phyloP scores from a whole-genome alignment of 2,797 vertebrate genomes.

The Sebastes reedi region DNA sequence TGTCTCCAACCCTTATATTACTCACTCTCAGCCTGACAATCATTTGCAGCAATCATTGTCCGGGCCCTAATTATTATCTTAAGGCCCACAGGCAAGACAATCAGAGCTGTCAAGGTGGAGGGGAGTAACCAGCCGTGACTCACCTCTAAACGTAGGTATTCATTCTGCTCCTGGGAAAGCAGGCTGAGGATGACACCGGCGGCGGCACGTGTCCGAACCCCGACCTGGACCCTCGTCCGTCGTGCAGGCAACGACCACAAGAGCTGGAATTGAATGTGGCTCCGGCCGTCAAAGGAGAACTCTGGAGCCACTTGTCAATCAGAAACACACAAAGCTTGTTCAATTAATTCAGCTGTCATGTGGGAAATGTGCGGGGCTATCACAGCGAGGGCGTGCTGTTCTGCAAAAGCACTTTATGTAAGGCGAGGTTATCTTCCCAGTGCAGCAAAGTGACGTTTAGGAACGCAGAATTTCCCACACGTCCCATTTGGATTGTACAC shows the following conservation, averaged over 20 bases:
- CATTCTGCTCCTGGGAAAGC: conserved; percentile 83
- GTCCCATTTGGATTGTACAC: conserved; percentile 1
- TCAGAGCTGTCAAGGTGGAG: conserved; percentile 48
- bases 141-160: conserved; percentile 90
- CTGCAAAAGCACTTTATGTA: conserved; percentile 32
- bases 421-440: conserved; percentile 49
- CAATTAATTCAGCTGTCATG: conserved; percentile 62
- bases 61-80: conserved; percentile 48
- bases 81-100: conserved; percentile 59
- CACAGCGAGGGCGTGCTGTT: conserved; percentile 4
- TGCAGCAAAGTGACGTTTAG: conserved; percentile 11
- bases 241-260: conserved; percentile 74
- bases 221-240: conserved; percentile 79
- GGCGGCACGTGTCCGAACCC: conserved; percentile 84
- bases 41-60: conserved; percentile 58
- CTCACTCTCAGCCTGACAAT: conserved; percentile 66
- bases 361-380: conserved; percentile 33
- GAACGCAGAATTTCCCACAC: conserved; percentile 4
- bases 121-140: conserved; percentile 46
- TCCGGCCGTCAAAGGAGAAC: conserved; percentile 86
- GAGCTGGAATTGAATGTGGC: conserved; percentile 87
- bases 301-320: conserved; percentile 82
- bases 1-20: conserved; percentile 74
- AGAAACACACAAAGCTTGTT: conserved; percentile 56
- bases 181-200: conserved; percentile 82